Evolutionary conservation across 2,888 invertebrate genomes (phyloP).

Genomic region (Rhogogaster chlorosoma): DNA sequence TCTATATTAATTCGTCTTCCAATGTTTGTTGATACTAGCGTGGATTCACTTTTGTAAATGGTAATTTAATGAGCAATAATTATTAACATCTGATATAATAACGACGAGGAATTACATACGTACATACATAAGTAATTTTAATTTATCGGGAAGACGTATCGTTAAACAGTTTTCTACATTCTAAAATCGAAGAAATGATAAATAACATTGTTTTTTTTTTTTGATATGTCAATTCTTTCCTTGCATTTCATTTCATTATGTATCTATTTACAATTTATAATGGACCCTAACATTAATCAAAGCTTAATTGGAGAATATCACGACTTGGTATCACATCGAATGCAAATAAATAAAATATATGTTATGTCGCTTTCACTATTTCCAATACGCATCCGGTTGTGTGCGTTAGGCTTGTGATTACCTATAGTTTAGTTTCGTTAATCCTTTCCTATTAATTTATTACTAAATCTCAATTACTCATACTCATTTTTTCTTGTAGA

Average conservation of each 20-base stretch:
- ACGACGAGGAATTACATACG: background rate
- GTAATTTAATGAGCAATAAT: conserved; percentile 22
- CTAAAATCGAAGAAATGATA: background rate
- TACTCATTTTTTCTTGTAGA: conserved; percentile 85
- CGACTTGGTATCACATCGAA: conserved; percentile 48
- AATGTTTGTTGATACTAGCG: conserved; percentile 1
- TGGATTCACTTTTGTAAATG: background rate
- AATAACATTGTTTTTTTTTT: background rate
- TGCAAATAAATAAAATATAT: conserved; percentile 49
- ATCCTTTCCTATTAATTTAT: background rate
- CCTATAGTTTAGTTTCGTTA: background rate
- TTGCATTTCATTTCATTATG: conserved; percentile 28
- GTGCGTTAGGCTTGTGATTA: conserved; percentile 24
- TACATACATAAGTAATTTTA: background rate
- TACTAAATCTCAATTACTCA: conserved; percentile 71
- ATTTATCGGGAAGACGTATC: conserved; percentile 36
- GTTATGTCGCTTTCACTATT: background rate
- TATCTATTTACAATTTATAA: conserved; percentile 34
- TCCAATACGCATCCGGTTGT: background rate
- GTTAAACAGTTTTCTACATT: conserved; percentile 14
- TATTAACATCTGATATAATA: background rate
- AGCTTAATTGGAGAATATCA: conserved; percentile 45
- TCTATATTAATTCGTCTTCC: background rate
- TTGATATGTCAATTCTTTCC: conserved; percentile 51
- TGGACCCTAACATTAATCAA: conserved; percentile 48